Percentiles rank a stretch among this genome's conserved stretches.
Evolutionary conservation across 2,797 vertebrate species (phyloP).

Genomic region (Sebastes trivittatus): DNA sequence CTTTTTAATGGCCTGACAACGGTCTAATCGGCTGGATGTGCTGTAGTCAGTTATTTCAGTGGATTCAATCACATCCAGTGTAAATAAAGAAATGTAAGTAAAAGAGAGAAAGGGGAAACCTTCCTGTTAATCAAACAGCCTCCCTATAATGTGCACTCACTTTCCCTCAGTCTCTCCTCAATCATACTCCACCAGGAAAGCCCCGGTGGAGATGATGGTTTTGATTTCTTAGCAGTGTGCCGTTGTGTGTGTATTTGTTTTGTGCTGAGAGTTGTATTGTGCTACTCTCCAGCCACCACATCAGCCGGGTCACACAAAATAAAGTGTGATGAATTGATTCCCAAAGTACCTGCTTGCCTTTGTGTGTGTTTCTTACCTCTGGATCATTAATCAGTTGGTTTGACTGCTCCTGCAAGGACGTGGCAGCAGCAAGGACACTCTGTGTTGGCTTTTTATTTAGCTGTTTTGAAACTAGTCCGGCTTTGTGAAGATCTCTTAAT

Average conservation of each 20-base stretch:
- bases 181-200: slow-evolving; percentile 10
- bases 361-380: slow-evolving; percentile 58
- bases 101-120: not conserved
- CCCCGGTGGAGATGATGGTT: slow-evolving; percentile 9
- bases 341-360: slow-evolving; percentile 62
- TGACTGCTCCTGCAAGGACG: slow-evolving; percentile 67
- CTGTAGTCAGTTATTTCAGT: not conserved
- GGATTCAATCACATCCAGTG: not conserved
- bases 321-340: slow-evolving; percentile 78
- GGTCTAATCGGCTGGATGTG: not conserved
- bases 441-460: slow-evolving; percentile 20
- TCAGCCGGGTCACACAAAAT: slow-evolving; percentile 67
- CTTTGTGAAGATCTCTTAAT: slow-evolving; percentile 8
- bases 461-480: slow-evolving; percentile 28
- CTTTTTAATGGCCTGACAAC: no score
- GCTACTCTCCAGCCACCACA: slow-evolving; percentile 49
- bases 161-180: not conserved
- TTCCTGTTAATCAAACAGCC: not conserved
- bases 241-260: not conserved
- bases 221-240: slow-evolving; percentile 9
- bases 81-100: slow-evolving; percentile 7
- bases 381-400: slow-evolving; percentile 73
- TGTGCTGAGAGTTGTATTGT: slow-evolving; percentile 56
- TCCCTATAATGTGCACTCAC: not conserved
- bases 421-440: slow-evolving; percentile 61